A percentile compares a stretch with the other conserved stretches of the same genome.
These are phyloP conservation scores for Alaudala cheleensis DNA, from an alignment of 2,113 vertebrate genomes.

Conservation along the genomic window DNA sequence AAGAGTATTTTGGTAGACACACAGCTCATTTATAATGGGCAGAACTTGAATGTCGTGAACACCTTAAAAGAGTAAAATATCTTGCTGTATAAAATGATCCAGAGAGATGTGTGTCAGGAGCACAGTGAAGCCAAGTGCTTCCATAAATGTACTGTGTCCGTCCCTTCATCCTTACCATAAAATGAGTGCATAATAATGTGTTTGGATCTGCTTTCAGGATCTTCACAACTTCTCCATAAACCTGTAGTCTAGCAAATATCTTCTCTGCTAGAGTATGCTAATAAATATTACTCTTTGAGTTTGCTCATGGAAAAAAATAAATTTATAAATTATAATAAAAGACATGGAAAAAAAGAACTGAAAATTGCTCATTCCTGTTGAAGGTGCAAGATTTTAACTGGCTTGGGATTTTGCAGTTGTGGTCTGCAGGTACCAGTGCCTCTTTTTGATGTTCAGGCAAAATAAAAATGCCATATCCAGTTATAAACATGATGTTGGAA, in stretches of 20 bases:
- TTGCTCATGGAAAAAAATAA: not conserved
- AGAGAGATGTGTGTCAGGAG: not conserved
- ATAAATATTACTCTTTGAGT: not conserved
- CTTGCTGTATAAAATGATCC: not conserved
- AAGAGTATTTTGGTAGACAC: not conserved
- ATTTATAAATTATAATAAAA: not conserved
- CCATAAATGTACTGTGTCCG: not conserved
- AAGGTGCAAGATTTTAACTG: not conserved
- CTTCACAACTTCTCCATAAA: not conserved
- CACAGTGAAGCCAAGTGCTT: not conserved
- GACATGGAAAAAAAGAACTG: not conserved
- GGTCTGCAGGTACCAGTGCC: not conserved
- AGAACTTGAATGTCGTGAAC: not conserved
- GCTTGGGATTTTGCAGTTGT: not conserved
- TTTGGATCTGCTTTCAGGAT: not conserved
- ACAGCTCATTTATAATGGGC: not conserved
- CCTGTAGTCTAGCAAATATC: not conserved
- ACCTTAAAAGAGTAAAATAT: not conserved
- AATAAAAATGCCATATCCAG: not conserved
- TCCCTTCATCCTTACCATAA: not conserved
- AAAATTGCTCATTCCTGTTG: not conserved
- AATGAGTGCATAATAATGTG: not conserved
- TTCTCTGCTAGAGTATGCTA: not conserved
- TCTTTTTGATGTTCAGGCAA: not conserved
- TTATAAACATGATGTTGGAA: not conserved